These are phyloP conservation scores for Tonatia bakeri DNA, from an alignment of 2,113 vertebrate genomes.

Conservation along the genomic window DNA sequence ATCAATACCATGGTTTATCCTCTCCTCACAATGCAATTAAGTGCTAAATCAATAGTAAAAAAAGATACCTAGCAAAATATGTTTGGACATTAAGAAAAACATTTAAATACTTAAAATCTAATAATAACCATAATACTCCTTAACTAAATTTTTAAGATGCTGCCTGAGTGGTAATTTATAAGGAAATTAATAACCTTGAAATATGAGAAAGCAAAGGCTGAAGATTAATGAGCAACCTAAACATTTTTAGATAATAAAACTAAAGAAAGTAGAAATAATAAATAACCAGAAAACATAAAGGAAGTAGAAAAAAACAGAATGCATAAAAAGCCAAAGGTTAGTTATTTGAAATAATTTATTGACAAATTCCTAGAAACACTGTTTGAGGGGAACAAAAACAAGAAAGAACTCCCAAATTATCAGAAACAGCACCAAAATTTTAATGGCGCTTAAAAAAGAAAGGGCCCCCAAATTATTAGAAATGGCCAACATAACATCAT, in stretches of 20 bases:
- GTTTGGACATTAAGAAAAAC: not conserved
- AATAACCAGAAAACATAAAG: not conserved
- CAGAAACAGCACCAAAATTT: not conserved
- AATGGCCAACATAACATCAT: not conserved
- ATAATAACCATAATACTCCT: not conserved
- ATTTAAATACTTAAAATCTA: not conserved
- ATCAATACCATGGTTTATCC: not conserved
- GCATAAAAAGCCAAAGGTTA: not conserved
- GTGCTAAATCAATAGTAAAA: constrained; percentile 5
- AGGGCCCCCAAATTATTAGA: not conserved
- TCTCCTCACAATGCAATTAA: not conserved
- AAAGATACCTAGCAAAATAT: constrained; percentile 12
- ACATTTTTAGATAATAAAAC: not conserved
- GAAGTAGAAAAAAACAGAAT: not conserved
- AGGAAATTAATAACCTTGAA: not conserved
- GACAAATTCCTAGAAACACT: not conserved
- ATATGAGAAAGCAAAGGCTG: not conserved
- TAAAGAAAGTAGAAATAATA: not conserved
- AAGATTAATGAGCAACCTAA: not conserved
- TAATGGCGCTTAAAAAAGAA: not conserved
- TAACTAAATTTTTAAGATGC: not conserved
- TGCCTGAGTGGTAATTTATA: not conserved
- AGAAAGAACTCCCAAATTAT: not conserved
- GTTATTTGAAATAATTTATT: constrained; percentile 3
- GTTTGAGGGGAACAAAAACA: not conserved